phyloP scores from a whole-genome alignment of 2,888 invertebrate genomes.

The Apamea epomidion region DNA sequence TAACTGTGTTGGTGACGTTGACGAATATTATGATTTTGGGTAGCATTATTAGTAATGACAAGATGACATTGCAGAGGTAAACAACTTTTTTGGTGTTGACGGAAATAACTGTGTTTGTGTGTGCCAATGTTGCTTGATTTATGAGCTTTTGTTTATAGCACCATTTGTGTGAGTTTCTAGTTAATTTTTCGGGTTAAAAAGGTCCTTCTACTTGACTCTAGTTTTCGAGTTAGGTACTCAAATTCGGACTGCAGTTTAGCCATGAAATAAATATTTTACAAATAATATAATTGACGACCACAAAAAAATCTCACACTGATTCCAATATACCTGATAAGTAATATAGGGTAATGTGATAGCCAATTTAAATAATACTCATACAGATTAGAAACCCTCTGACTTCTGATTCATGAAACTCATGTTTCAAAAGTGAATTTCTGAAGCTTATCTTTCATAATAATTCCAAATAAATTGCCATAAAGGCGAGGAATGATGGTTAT shows the following conservation, averaged over 20 bases:
- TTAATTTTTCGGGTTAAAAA: neutral
- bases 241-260: neutral
- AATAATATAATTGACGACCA: neutral
- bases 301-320: neutral
- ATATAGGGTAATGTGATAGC: no score
- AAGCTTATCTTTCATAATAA: neutral
- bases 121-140: conserved; percentile 21
- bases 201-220: neutral
- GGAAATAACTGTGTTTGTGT: conserved; percentile 12
- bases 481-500: neutral
- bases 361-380: neutral
- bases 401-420: neutral
- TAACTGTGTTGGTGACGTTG: conserved; percentile 71
- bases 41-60: conserved; percentile 61
- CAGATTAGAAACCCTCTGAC: neutral
- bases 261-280: neutral
- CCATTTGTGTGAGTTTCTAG: no score
- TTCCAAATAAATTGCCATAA: neutral
- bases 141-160: conserved; percentile 12
- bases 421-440: neutral
- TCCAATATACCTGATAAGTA: neutral
- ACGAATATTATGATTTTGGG: conserved; percentile 70
- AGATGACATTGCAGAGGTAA: conserved; percentile 54
- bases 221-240: neutral
- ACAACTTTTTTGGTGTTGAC: conserved; percentile 41